Conservation (phyloP, 2,113 vertebrate species). For the Eleginops maclovinus region DNA sequence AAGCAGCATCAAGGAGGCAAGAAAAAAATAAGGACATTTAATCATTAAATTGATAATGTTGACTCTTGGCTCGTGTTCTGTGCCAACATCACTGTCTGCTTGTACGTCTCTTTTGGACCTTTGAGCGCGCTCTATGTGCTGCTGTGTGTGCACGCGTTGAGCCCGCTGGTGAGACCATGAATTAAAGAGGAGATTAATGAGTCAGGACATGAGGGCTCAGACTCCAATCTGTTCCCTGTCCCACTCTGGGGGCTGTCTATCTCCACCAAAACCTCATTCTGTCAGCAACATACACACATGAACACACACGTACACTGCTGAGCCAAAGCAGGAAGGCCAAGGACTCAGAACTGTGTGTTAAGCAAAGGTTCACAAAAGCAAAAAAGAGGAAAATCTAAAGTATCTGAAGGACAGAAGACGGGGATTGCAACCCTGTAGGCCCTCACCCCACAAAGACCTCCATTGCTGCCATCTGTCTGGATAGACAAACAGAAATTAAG, state of each 20-base stretch:
- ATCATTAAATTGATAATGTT: conserved; percentile 46
- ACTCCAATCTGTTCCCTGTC: conserved; percentile 81
- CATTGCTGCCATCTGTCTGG: conserved; percentile 68
- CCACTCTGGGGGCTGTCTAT: conserved; percentile 65
- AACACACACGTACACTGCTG: neutral
- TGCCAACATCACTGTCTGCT: conserved; percentile 28
- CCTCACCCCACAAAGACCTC: conserved; percentile 46
- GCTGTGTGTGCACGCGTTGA: conserved; percentile 34
- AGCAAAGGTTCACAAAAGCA: conserved; percentile 27
- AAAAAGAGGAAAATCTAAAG: neutral
- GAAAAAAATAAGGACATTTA: conserved; percentile 47
- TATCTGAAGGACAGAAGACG: neutral
- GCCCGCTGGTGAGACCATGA: conserved; percentile 73
- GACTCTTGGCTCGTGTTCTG: conserved; percentile 17
- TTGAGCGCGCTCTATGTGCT: conserved; percentile 7
- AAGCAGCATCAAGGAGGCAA: conserved; percentile 15
- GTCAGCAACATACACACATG: conserved; percentile 49
- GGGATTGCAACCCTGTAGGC: conserved; percentile 31
- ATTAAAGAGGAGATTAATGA: conserved; percentile 85
- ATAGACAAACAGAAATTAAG: conserved; percentile 6
- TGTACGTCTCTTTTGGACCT: conserved; percentile 37
- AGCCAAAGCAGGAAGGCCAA: conserved; percentile 43
- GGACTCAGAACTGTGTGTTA: conserved; percentile 30
- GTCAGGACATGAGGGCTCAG: conserved; percentile 79
- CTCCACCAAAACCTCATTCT: conserved; percentile 75